Base-by-base conservation (phyloP, 2,113 vertebrate species). In the Connochaetes taurinus region DNA sequence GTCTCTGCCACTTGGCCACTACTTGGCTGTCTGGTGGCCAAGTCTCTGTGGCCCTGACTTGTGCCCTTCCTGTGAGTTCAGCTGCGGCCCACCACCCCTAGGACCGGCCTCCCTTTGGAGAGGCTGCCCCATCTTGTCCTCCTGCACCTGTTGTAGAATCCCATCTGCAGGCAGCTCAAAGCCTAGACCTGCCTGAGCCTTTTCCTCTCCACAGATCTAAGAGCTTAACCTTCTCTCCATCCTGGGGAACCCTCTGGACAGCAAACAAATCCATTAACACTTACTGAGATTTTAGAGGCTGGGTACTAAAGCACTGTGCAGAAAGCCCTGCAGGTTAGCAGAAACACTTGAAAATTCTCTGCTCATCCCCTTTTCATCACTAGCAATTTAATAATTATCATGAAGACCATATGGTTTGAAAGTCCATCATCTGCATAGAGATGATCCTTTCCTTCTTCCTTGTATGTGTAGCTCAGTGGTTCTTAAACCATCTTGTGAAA, bases 261-360 rank as follows among this genome's bases (percentile, higher is more conserved):
- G 33, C 50, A 80, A 76, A 80, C n/a, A 84, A 53, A 91, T 33
- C 45, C 40, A 58, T 97, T 71, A 86, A 71, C 60, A 89, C 91
- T 83, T 91, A 60, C 71, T 80, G 36, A 25, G 15, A 60, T 89
- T 96, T 97, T 90, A 89, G 82, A 92, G 55, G 15, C 58, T 78
- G 81, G 74, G 36, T 76, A 86, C 88, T 90, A 91, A 97, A 92
- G 85, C 52, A 14, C 58, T 36, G 0, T 78, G 58, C 7, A 33
- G 85, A 90, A 84, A 94, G 47, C 86, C 36, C 67, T 57, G 17
- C 36, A 19, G 86, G 89, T 82, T 40, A 33, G 60, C 36, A 86
- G 57, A 94, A 60, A 17, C 74, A 27, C 80, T 96, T 95, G 10
- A 82, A 90, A 88, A 95, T 97, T 97, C 96, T 83, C 67, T 93